phyloP scores from a whole-genome alignment of 2,113 vertebrate species.

The Stigmatopora nigra region DNA sequence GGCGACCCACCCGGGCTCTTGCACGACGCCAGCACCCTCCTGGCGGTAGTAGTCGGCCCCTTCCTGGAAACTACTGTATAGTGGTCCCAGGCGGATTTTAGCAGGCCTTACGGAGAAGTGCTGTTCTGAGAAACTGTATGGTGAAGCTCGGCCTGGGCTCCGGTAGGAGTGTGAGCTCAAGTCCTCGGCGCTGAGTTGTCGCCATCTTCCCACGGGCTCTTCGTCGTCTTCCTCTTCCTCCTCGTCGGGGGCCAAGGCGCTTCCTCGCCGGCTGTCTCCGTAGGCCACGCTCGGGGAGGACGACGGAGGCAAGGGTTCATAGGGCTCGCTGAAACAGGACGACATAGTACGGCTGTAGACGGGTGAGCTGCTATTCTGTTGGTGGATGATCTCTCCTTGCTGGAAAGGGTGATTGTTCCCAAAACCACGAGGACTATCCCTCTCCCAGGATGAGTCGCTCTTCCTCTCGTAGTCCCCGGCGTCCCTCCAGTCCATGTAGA shows the following conservation, averaged over 20 bases:
- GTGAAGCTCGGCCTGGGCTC: constrained; percentile 75
- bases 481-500: constrained; percentile 87
- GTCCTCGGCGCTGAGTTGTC: constrained; percentile 87
- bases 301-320: constrained; percentile 80
- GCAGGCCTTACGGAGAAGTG: constrained; percentile 76
- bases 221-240: constrained; percentile 68
- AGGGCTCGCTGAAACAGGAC: constrained; percentile 82
- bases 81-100: constrained; percentile 79
- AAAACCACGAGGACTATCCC: constrained; percentile 78
- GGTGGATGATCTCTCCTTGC: constrained; percentile 74
- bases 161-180: constrained; percentile 81
- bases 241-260: constrained; percentile 74
- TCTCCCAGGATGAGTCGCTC: constrained; percentile 78
- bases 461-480: constrained; percentile 81
- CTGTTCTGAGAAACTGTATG: constrained; percentile 88
- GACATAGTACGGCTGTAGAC: constrained; percentile 83
- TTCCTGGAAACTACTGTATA: constrained; percentile 93
- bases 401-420: constrained; percentile 73
- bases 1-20: constrained; percentile 55
- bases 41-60: constrained; percentile 83
- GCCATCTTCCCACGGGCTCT: constrained; percentile 82
- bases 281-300: constrained; percentile 79
- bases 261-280: constrained; percentile 77
- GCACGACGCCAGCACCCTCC: constrained; percentile 41
- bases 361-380: constrained; percentile 78